phyloP scores from a whole-genome alignment of 1,140 invertebrate genomes.

The Megalonaias nervosa region DNA sequence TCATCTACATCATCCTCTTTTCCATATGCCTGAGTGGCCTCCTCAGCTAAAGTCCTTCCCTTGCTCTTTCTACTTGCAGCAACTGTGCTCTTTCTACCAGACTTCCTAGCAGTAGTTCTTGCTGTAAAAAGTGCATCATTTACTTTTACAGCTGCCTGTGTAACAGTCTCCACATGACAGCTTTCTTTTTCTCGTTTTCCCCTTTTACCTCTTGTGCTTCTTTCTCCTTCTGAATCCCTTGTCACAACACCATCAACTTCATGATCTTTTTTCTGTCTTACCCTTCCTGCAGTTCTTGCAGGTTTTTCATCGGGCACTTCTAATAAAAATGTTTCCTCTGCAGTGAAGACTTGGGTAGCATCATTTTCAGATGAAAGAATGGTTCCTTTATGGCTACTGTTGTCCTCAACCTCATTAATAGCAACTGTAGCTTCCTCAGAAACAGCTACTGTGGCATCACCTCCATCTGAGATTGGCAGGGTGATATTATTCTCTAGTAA shows the following conservation, averaged over 20 bases:
- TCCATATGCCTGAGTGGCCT: too few species aligned
- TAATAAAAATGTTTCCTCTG: background rate
- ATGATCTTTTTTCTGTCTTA: background rate
- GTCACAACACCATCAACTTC: constrained; percentile 1
- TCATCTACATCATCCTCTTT: too few species aligned
- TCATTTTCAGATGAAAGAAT: constrained; percentile 5
- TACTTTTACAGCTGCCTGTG: too few species aligned
- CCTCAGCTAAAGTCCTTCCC: too few species aligned
- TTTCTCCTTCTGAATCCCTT: background rate
- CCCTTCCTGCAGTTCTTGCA: background rate
- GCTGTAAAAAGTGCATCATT: too few species aligned
- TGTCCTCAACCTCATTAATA: constrained; percentile 16
- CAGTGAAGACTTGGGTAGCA: constrained; percentile 1
- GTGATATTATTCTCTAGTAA: constrained; percentile 7
- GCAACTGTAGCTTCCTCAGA: background rate
- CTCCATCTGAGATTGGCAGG: constrained; percentile 1
- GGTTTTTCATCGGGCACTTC: constrained; percentile 23
- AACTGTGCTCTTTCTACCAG: too few species aligned
- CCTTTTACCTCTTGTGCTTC: too few species aligned
- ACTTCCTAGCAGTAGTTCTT: too few species aligned
- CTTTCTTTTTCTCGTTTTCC: too few species aligned
- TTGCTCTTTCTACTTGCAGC: too few species aligned
- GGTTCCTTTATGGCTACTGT: background rate
- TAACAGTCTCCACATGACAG: too few species aligned
- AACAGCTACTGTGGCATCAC: constrained; percentile 10